Conservation (phyloP, 2,113 vertebrate genomes). For the Mesitornis unicolor region DNA sequence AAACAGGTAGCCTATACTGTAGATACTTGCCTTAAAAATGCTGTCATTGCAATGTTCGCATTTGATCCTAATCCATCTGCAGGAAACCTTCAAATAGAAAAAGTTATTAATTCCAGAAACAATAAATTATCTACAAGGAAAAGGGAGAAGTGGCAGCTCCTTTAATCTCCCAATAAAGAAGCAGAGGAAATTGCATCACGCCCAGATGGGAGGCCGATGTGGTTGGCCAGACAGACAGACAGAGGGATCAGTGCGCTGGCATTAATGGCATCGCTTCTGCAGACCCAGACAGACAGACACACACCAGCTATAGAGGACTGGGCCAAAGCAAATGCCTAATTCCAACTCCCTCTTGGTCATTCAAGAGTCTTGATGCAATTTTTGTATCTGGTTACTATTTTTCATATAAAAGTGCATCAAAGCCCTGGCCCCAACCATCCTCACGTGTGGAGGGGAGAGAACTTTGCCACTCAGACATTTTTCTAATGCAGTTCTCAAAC, state of each 20-base stretch:
- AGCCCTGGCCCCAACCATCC: background rate
- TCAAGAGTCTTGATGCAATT: background rate
- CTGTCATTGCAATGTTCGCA: background rate
- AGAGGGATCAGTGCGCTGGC: background rate
- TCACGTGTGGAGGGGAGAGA: background rate
- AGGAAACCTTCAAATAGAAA: background rate
- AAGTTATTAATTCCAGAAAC: constrained; percentile 29
- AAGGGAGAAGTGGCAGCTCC: background rate
- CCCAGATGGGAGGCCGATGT: background rate
- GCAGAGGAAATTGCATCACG: constrained; percentile 50
- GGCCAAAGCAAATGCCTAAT: background rate
- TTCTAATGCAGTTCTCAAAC: background rate
- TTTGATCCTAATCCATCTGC: background rate
- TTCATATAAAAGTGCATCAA: background rate
- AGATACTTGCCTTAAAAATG: background rate
- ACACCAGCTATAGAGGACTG: background rate
- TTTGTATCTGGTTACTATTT: background rate
- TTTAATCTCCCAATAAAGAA: constrained; percentile 46
- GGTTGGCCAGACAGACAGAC: background rate
- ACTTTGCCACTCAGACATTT: background rate
- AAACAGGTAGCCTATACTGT: background rate
- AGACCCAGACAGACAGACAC: background rate
- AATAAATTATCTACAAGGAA: constrained; percentile 33
- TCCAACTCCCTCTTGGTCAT: background rate
- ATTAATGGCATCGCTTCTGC: background rate